Evolutionary conservation across 2,113 vertebrate genomes (phyloP).

Genomic region (Gymnarchus niloticus): DNA sequence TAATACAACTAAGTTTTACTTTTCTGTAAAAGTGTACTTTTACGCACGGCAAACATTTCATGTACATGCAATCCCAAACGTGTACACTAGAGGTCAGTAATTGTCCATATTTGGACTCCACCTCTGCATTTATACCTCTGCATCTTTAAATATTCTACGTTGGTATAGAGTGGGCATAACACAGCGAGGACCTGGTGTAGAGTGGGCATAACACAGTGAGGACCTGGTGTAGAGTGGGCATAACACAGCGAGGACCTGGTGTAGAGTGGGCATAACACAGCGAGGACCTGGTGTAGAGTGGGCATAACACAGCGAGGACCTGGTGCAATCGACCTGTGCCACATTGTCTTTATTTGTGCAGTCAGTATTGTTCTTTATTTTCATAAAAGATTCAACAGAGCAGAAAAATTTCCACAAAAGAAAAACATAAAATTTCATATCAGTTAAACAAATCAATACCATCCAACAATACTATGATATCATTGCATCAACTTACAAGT

Average conservation of each 20-base stretch:
- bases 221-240: too few species aligned
- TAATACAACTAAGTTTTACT: background rate
- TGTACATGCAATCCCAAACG: background rate
- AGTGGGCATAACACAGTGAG: too few species aligned
- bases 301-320: too few species aligned
- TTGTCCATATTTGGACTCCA: background rate
- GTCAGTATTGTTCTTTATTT: background rate
- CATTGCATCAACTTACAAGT: background rate
- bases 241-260: too few species aligned
- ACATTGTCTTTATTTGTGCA: background rate
- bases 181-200: too few species aligned
- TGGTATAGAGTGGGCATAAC: too few species aligned
- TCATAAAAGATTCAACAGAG: background rate
- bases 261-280: too few species aligned
- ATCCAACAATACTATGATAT: background rate
- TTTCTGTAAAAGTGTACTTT: background rate
- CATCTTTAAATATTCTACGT: background rate
- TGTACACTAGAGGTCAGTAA: background rate
- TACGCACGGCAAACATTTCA: background rate
- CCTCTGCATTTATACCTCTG: background rate
- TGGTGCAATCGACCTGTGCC: too few species aligned
- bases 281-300: too few species aligned
- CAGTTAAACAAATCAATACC: background rate
- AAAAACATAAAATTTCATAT: background rate
- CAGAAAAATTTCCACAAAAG: background rate